Evolutionary conservation across 2,888 invertebrate genomes (phyloP), one percentile per base, ranked within the genome.

Genomic region (Temnothorax ravouxi): DNA sequence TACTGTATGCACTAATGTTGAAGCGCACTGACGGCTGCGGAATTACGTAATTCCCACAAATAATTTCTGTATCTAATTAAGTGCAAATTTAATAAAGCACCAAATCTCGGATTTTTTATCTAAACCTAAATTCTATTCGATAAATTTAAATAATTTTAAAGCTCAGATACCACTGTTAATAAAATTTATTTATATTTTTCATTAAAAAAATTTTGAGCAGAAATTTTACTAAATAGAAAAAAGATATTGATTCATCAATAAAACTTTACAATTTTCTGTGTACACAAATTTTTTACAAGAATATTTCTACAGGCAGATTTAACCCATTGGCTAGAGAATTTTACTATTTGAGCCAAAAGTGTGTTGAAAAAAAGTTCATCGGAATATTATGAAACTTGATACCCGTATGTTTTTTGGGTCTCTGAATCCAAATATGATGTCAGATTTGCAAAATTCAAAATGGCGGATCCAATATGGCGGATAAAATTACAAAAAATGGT

Each of bases 51-150:
- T 41, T 54, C 0, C 34, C 56, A 47, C 44, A 56, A 69, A 56
- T 44, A 8, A 47, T 1, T 56, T 29, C 47, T 44, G 18, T n/a
- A 54, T 1, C 4, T 44, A 71, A 71, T 71, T 77, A 52, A 29
- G 6, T 44, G n/a, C 44, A 54, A 29, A 1, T 71, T 34, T 44
- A 21, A 41, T 29, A 56, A 44, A 44, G 29, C 3, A 29, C 29
- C 29, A n/a, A 67, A 13, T 29, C 44, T 47, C 25, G 0, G 0
- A 21, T 66, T 66, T 66, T 66, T 25, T 3, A 77, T 44, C 3
- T 77, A 67, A 76, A 18, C 41, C 3, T 77, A 67, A 76, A 18
- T 11, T 41, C n/a, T 41, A 29, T n/a, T 67, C 2, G 38, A 77
- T 25, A 41, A 77, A 44, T 61, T 44, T 34, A 8, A 66, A 41